Percentiles rank a stretch among this genome's conserved stretches.
Conservation (phyloP, 2,113 vertebrate species). For the Clupea harengus region DNA sequence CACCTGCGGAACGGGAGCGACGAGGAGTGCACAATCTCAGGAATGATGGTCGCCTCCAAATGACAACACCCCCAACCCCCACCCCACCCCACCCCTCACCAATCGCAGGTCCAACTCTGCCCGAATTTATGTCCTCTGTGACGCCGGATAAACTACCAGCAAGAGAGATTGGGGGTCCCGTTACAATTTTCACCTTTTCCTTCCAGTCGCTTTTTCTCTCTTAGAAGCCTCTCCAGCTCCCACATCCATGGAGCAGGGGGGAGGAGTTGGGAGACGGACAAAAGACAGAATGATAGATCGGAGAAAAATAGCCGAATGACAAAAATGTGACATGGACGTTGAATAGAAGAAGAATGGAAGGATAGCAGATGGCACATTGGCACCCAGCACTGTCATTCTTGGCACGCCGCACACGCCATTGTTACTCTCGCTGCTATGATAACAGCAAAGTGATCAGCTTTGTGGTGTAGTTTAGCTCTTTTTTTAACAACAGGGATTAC, state of each 20-base stretch:
- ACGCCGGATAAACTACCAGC: constrained; percentile 61
- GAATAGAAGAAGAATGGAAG: not conserved
- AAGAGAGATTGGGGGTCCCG: constrained; percentile 47
- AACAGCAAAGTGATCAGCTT: not conserved
- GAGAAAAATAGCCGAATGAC: not conserved
- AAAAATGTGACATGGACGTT: not conserved
- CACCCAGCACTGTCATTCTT: not conserved
- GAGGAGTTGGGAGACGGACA: not conserved
- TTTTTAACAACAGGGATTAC: not conserved
- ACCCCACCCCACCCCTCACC: not conserved
- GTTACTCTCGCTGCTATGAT: not conserved
- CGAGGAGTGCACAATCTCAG: constrained; percentile 63
- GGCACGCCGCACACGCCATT: not conserved
- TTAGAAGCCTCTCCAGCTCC: not conserved
- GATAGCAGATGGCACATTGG: not conserved
- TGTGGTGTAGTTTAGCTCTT: no score
- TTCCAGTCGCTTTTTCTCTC: not conserved
- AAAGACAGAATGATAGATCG: not conserved
- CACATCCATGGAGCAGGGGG: not conserved
- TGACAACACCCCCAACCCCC: constrained; percentile 48
- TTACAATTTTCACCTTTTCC: constrained; percentile 55
- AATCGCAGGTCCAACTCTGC: not conserved
- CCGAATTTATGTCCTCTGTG: constrained; percentile 68
- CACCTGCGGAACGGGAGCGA: not conserved
- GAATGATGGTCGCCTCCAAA: constrained; percentile 61